Conservation (phyloP, 2,113 vertebrate genomes). For the Butorides virescens region DNA sequence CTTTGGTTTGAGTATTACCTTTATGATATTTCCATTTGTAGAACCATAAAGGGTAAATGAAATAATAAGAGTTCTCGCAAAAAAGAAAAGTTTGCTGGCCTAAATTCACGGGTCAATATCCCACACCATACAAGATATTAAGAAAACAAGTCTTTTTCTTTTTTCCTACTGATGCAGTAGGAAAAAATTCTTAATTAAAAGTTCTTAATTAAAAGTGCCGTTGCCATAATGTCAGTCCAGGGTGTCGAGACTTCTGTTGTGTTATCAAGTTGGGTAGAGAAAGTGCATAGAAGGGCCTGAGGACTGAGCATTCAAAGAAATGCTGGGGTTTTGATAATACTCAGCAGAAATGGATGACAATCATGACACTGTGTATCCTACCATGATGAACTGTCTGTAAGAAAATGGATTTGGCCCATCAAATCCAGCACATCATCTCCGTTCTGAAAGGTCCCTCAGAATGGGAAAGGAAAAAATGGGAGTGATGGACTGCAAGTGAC, state of each 20-base stretch:
- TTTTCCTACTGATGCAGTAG: background rate
- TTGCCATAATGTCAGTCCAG: background rate
- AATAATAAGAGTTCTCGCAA: background rate
- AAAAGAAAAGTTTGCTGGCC: background rate
- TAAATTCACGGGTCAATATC: background rate
- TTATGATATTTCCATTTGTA: background rate
- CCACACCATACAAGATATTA: background rate
- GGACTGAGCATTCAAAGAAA: background rate
- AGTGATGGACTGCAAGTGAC: background rate
- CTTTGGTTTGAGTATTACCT: background rate
- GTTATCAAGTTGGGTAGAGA: background rate
- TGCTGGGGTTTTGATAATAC: background rate
- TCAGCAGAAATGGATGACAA: background rate
- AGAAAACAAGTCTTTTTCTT: background rate
- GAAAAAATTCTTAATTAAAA: background rate
- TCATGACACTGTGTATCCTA: background rate
- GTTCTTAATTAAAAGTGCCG: background rate
- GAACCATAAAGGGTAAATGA: background rate
- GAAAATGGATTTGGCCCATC: background rate
- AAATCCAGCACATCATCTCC: background rate
- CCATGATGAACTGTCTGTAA: background rate
- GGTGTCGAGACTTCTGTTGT: background rate
- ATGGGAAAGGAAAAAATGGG: background rate
- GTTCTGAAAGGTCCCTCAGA: background rate
- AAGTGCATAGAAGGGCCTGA: background rate